A percentile compares a stretch with the other conserved stretches of the same genome.
phyloP scores from a whole-genome alignment of 2,113 vertebrate species.

The Microtus richardsoni region DNA sequence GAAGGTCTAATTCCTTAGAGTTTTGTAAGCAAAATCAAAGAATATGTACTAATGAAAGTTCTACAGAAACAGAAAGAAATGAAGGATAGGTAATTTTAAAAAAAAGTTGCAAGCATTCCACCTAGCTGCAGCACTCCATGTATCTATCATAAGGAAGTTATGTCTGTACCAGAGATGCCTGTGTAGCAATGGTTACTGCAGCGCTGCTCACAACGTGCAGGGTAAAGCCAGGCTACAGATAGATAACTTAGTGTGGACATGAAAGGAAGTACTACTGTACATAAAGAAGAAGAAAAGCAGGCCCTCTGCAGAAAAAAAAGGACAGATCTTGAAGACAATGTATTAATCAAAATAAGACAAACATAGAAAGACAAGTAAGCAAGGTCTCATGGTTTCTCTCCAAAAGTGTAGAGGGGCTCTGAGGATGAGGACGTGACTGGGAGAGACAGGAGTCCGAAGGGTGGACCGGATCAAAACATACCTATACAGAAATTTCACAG shows the following conservation, averaged over 20 bases:
- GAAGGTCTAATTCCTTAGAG: slow-evolving; percentile 1
- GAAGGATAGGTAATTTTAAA: background rate
- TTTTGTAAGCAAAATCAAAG: slow-evolving; percentile 20
- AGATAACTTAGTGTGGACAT: no score
- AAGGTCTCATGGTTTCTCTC: background rate
- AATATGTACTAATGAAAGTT: background rate
- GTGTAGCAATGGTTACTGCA: background rate
- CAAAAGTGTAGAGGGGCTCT: background rate
- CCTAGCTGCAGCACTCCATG: background rate
- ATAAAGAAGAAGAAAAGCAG: background rate
- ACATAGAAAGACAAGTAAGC: background rate
- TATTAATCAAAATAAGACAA: background rate
- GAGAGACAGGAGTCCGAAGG: background rate
- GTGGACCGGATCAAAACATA: background rate
- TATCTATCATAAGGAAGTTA: no score
- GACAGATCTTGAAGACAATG: background rate
- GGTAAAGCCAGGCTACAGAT: background rate
- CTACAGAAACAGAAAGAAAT: background rate
- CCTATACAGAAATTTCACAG: background rate
- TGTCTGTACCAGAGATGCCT: background rate
- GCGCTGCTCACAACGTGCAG: background rate
- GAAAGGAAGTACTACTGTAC: background rate
- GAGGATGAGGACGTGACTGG: background rate
- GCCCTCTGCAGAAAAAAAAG: background rate
- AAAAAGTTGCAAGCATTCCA: background rate